Evolutionary conservation across 2,888 invertebrate genomes (phyloP), one percentile per base, ranked within the genome.

Genomic region (Crematogaster levior): DNA sequence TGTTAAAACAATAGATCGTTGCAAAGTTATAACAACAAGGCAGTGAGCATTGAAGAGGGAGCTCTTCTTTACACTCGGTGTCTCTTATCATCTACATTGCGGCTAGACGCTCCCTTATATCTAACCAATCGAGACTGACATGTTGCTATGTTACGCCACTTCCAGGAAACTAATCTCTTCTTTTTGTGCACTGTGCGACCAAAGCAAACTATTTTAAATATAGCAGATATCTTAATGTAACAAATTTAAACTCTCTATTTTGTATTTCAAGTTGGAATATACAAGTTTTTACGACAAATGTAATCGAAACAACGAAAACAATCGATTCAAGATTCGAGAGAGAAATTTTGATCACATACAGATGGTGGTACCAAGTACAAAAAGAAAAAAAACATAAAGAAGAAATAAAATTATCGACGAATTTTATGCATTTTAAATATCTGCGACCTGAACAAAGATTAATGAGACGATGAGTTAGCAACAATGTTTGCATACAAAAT

Each of bases 21-120:
- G 75, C 80, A 70, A 82, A 63, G 30, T 5, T 63, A 53, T 61
- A 86, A 88, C 84, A 87, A 88, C 87, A 88, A 87, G 88, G 84
- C 88, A 86, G 73, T 24, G 63, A 68, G 30, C 40, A 51, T 24
- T 21, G 7, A 15, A 68, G 58, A 43, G 34, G 10, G 18, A 61
- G 43, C 46, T n/a, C n/a, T 40, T 46, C 63, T 40, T 75, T 37
- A 48, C 12, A 58, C 40, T 46, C 61, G 53, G 15, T 46, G n/a
- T 34, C 70, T 68, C 48, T 84, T 87, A 85, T 86, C 86, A 63
- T 66, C 46, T 53, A 81, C 34, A 30, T 40, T 27, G 70, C 43
- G 40, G 24, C 63, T 48, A 43, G 43, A 30, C 37, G 6, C n/a
- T 65, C 40, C 40, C 43, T 53, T 12, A 15, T 80, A 87, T 82